A percentile compares a stretch with the other conserved stretches of the same genome.
phyloP scores from a whole-genome alignment of 2,113 vertebrate genomes.

The Macquaria ambigua region DNA sequence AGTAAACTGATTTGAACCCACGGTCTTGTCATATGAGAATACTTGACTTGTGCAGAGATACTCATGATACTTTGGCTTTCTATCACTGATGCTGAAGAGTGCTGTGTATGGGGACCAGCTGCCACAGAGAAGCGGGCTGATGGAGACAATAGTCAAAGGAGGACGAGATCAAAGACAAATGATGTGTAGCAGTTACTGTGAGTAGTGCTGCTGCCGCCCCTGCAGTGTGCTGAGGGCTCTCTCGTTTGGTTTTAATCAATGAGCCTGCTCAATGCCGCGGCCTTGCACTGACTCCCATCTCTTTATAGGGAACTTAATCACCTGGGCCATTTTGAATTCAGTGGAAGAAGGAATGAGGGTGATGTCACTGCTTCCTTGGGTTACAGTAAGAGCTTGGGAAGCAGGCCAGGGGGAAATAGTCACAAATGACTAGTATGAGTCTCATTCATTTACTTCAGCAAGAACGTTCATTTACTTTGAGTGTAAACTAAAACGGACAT shows the following conservation, averaged over 20 bases:
- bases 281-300: conserved; percentile 72
- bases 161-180: conserved; percentile 64
- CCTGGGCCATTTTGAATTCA: conserved; percentile 76
- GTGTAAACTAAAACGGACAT: conserved; percentile 64
- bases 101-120: conserved; percentile 43
- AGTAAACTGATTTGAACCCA: conserved; percentile 17
- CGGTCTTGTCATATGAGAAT: conserved; percentile 10
- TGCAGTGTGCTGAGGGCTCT: conserved; percentile 53
- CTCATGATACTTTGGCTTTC: conserved; percentile 8
- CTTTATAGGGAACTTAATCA: conserved; percentile 79
- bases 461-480: conserved; percentile 71
- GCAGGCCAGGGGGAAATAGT: conserved; percentile 66
- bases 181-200: conserved; percentile 53
- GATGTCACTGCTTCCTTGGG: conserved; percentile 77
- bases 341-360: conserved; percentile 69
- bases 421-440: conserved; percentile 61
- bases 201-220: conserved; percentile 35
- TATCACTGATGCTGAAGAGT: conserved; percentile 5
- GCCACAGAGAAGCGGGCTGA: conserved; percentile 27
- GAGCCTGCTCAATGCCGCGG: conserved; percentile 74
- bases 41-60: background rate
- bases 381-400: conserved; percentile 80
- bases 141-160: conserved; percentile 61
- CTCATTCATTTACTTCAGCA: conserved; percentile 58
- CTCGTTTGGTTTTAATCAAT: conserved; percentile 80